phyloP scores from a whole-genome alignment of 1,140 invertebrate genomes.

The Trichonephila clavipes region DNA sequence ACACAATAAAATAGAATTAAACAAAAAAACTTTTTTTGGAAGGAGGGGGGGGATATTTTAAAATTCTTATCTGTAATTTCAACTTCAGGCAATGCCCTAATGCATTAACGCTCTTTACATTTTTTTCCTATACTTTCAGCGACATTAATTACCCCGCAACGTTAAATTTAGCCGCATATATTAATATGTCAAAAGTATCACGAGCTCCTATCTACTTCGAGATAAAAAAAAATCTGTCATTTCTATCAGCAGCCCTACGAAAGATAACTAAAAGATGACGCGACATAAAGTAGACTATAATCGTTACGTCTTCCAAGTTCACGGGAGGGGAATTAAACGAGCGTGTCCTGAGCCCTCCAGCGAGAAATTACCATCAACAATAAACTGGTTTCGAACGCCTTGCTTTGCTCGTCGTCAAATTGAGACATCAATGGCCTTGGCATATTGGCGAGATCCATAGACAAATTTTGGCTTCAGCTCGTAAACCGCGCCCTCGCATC shows the following conservation, averaged over 20 bases:
- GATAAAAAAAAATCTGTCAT: not conserved
- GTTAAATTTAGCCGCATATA: too few species aligned
- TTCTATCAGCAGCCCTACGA: not conserved
- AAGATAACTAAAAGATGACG: not conserved
- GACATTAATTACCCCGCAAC: too few species aligned
- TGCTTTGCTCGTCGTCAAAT: slow-evolving; percentile 34
- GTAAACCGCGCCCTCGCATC: slow-evolving; percentile 19
- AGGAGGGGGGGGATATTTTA: too few species aligned
- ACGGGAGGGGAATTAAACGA: slow-evolving; percentile 33
- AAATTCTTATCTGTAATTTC: too few species aligned
- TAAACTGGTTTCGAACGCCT: slow-evolving; percentile 35
- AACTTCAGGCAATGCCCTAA: too few species aligned
- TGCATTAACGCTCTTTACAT: too few species aligned
- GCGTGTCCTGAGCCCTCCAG: slow-evolving; percentile 23
- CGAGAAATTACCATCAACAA: slow-evolving; percentile 46
- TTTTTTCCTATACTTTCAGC: too few species aligned
- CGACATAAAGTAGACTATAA: not conserved
- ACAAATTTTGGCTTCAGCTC: slow-evolving; percentile 3
- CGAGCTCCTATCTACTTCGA: not conserved
- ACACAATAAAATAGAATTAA: too few species aligned
- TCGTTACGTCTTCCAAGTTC: slow-evolving; percentile 18
- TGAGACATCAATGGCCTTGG: slow-evolving; percentile 51
- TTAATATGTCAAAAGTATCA: too few species aligned
- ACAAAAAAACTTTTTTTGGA: too few species aligned
- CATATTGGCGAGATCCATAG: slow-evolving; percentile 3